Conservation (phyloP, 2,797 vertebrate genomes). For the Sorex maritimensis region DNA sequence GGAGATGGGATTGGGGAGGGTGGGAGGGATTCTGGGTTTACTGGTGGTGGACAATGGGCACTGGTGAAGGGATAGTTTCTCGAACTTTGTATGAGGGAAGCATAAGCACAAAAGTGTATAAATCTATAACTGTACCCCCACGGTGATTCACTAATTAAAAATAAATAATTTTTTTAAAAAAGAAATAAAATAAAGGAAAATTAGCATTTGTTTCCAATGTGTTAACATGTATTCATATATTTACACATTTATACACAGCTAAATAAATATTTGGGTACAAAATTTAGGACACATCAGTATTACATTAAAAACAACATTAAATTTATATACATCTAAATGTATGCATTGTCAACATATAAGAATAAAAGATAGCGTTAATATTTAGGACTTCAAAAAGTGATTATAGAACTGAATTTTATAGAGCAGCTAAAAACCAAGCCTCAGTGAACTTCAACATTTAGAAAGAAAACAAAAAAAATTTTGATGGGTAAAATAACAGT, state of each 20-base stretch:
- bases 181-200: not conserved
- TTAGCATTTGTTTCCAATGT: not conserved
- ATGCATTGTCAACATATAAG: not conserved
- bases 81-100: no score
- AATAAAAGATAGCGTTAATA: not conserved
- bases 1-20: no score
- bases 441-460: not conserved
- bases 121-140: no score
- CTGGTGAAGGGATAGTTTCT: no score
- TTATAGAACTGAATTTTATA: not conserved
- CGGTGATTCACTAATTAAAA: no score
- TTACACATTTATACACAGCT: constrained; percentile 39
- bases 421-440: not conserved
- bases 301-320: not conserved
- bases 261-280: not conserved
- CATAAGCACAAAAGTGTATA: no score
- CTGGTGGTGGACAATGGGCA: no score
- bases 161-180: not conserved
- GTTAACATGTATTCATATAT: not conserved
- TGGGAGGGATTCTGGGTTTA: no score
- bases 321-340: not conserved
- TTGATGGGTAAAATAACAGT: not conserved
- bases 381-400: not conserved
- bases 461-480: constrained; percentile 27
- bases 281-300: not conserved